Evolutionary conservation across 2,888 invertebrate species (phyloP).

Genomic region (Heliconius hortense): DNA sequence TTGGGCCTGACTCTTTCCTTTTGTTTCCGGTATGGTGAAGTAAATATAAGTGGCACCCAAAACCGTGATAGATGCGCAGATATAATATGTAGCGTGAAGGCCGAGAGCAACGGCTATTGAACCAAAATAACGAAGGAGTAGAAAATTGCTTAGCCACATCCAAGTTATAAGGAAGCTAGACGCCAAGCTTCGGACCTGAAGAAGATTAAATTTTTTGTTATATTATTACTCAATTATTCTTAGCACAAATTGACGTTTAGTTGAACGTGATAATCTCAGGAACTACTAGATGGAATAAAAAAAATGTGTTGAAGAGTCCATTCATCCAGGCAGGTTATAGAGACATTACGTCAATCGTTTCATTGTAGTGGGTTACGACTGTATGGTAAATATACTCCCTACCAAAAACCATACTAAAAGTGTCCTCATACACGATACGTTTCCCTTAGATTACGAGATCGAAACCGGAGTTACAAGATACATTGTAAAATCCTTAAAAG

Average conservation of each 20-base stretch:
- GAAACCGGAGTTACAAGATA: no score
- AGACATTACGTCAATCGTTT: no score
- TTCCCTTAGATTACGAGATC: no score
- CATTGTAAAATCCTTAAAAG: no score
- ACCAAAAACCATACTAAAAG: no score
- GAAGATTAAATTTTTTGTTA: neutral
- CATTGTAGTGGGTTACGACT: no score
- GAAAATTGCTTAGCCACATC: slow-evolving; percentile 75
- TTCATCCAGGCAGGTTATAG: no score
- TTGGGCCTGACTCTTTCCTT: slow-evolving; percentile 65
- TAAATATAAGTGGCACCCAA: slow-evolving; percentile 63
- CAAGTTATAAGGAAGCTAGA: slow-evolving; percentile 74
- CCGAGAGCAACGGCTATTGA: slow-evolving; percentile 63
- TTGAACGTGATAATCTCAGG: no score
- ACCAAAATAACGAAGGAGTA: slow-evolving; percentile 72
- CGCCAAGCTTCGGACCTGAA: slow-evolving; percentile 70
- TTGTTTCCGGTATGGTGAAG: slow-evolving; percentile 67
- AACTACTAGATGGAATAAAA: no score
- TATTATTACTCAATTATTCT: neutral
- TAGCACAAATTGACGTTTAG: neutral
- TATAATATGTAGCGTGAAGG: slow-evolving; percentile 71
- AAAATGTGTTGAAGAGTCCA: no score
- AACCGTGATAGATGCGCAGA: slow-evolving; percentile 68
- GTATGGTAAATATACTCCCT: no score
- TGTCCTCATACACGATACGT: no score